Conservation (phyloP, 2,113 vertebrate genomes). For the Sapayoa aenigma region DNA sequence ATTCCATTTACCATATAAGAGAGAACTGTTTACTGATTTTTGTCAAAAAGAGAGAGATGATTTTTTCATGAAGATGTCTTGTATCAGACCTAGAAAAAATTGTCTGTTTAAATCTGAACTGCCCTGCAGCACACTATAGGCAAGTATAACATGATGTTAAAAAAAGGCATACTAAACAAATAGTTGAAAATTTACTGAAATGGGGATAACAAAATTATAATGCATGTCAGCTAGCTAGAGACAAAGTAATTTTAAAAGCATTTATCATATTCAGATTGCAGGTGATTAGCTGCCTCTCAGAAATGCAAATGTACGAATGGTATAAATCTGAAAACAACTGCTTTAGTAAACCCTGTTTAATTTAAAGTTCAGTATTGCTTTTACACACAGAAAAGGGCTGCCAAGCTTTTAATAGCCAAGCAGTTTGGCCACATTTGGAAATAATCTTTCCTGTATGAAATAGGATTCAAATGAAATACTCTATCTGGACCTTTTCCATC, state of each 20-base stretch:
- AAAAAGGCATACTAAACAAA: neutral
- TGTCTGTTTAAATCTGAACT: neutral
- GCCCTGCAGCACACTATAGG: neutral
- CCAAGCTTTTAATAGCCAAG: conserved; percentile 18
- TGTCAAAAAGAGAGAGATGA: neutral
- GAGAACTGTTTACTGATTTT: neutral
- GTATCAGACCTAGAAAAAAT: neutral
- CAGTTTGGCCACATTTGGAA: conserved; percentile 56
- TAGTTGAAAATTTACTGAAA: conserved; percentile 28
- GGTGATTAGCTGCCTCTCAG: conserved; percentile 49
- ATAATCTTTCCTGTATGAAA: conserved; percentile 62
- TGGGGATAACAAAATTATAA: conserved; percentile 10
- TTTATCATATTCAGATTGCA: conserved; percentile 33
- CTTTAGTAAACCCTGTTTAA: neutral
- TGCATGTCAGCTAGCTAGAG: neutral
- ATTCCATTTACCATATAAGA: neutral
- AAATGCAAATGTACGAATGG: conserved; percentile 36
- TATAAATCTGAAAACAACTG: neutral
- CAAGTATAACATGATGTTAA: neutral
- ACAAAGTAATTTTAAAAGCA: conserved; percentile 1
- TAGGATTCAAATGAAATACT: conserved; percentile 51
- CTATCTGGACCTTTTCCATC: conserved; percentile 40
- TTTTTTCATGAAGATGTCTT: neutral
- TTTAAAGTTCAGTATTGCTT: neutral
- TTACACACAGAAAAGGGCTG: neutral